Percentiles rank a stretch among this genome's conserved stretches.
Conservation (phyloP, 1,140 invertebrate genomes). For the Dendroctonus ponderosae region DNA sequence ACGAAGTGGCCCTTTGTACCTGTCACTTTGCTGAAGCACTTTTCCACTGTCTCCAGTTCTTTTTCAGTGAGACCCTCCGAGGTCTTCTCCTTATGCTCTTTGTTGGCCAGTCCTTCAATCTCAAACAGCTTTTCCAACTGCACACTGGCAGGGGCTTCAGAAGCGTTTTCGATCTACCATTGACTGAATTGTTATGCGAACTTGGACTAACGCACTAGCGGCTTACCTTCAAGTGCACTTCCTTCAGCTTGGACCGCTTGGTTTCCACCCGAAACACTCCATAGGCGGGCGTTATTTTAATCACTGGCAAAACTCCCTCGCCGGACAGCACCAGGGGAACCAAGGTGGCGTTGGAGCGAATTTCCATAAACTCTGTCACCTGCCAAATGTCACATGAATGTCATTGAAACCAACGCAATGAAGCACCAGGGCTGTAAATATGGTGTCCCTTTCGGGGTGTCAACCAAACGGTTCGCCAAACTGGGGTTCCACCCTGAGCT, state of each 20-base stretch:
- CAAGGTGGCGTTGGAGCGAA: conserved; percentile 30
- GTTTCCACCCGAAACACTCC: conserved; percentile 27
- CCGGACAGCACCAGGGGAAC: conserved; percentile 36
- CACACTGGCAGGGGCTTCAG: conserved; percentile 14
- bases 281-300: conserved; percentile 31
- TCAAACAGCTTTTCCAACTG: conserved; percentile 33
- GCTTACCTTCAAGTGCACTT: conserved; percentile 31
- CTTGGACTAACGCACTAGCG: not conserved
- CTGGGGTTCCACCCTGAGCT: conserved; percentile 43
- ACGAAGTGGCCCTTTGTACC: conserved; percentile 7
- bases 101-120: conserved; percentile 23
- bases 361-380: conserved; percentile 38
- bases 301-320: conserved; percentile 13
- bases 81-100: conserved; percentile 17
- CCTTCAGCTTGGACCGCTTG: conserved; percentile 14
- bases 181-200: not conserved
- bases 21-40: conserved; percentile 16
- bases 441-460: conserved; percentile 36
- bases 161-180: conserved; percentile 31
- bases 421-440: conserved; percentile 21
- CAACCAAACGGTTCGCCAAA: conserved; percentile 38
- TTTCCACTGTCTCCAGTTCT: conserved; percentile 18
- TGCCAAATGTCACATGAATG: conserved; percentile 19
- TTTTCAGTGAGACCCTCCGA: conserved; percentile 21
- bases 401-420: conserved; percentile 10